Conservation (phyloP, 2,113 vertebrate genomes). For the Chionis minor region DNA sequence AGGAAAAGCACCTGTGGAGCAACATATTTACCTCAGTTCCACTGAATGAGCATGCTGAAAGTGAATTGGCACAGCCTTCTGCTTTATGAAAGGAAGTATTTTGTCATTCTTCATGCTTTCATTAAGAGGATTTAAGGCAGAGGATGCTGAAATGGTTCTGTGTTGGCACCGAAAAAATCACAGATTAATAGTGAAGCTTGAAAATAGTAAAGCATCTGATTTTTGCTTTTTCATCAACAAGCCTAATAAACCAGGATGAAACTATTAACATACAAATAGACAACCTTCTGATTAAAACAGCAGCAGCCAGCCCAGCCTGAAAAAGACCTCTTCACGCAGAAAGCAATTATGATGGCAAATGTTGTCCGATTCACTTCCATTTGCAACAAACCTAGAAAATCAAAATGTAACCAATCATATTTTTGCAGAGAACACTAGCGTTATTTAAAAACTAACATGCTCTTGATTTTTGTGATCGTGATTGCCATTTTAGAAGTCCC, state of each 20-base stretch:
- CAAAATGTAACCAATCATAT: constrained; percentile 47
- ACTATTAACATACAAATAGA: constrained; percentile 83
- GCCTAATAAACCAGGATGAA: constrained; percentile 74
- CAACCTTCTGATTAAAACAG: constrained; percentile 78
- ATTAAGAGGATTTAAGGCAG: constrained; percentile 66
- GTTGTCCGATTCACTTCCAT: constrained; percentile 51
- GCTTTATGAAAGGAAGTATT: constrained; percentile 54
- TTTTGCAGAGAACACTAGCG: neutral
- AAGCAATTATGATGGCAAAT: constrained; percentile 67
- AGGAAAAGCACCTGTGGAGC: constrained; percentile 66
- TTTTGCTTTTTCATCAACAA: constrained; percentile 75
- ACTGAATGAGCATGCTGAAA: constrained; percentile 53
- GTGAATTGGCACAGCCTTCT: constrained; percentile 24
- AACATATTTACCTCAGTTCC: constrained; percentile 52
- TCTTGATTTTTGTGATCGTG: neutral
- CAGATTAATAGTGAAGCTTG: constrained; percentile 69
- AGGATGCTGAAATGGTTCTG: constrained; percentile 61
- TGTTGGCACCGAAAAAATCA: constrained; percentile 43
- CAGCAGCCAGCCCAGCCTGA: constrained; percentile 52
- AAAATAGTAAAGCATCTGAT: constrained; percentile 72
- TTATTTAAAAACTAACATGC: neutral
- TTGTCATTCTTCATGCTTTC: constrained; percentile 65
- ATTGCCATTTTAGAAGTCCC: neutral
- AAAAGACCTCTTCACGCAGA: constrained; percentile 62
- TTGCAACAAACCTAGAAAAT: constrained; percentile 62